A percentile compares a stretch with the other conserved stretches of the same genome.
phyloP scores from a whole-genome alignment of 1,140 invertebrate genomes.

The Idris sp. region DNA sequence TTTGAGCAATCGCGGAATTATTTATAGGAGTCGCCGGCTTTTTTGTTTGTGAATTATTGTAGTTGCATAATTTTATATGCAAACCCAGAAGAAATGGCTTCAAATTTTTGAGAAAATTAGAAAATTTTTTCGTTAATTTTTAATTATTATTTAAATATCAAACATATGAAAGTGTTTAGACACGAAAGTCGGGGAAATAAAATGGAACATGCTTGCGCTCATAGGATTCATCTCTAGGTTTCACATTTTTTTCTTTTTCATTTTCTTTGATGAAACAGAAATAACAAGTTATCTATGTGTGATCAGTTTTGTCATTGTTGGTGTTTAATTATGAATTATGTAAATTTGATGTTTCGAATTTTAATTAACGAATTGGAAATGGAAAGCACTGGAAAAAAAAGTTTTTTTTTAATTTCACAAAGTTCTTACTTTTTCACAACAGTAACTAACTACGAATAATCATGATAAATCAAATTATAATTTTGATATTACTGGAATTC shows the following conservation, averaged over 20 bases:
- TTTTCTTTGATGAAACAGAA: slow-evolving; percentile 4
- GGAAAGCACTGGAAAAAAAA: slow-evolving; percentile 11
- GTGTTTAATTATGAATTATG: slow-evolving; percentile 25
- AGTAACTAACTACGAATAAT: too few relatives aligned
- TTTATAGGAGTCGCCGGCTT: slow-evolving; percentile 7
- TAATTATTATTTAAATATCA: slow-evolving; percentile 53
- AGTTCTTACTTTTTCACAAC: too few relatives aligned
- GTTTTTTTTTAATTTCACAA: too few relatives aligned
- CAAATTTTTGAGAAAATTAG: too few relatives aligned
- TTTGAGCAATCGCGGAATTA: slow-evolving; percentile 35
- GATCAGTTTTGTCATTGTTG: slow-evolving; percentile 11
- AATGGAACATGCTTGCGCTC: slow-evolving; percentile 27
- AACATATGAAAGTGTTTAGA: slow-evolving; percentile 52
- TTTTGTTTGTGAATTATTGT: too few relatives aligned
- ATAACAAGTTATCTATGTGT: slow-evolving; percentile 4
- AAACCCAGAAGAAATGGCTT: too few relatives aligned
- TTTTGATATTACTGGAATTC: too few relatives aligned
- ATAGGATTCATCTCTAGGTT: slow-evolving; percentile 27
- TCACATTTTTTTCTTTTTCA: slow-evolving; percentile 24
- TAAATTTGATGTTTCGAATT: slow-evolving; percentile 23
- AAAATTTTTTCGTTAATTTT: too few relatives aligned
- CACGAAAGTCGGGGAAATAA: slow-evolving; percentile 48
- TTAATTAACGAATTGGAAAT: slow-evolving; percentile 41
- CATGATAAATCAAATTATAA: too few relatives aligned
- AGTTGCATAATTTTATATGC: too few relatives aligned